Conservation (phyloP, 1,140 invertebrate species). For the Hestina assimilis region DNA sequence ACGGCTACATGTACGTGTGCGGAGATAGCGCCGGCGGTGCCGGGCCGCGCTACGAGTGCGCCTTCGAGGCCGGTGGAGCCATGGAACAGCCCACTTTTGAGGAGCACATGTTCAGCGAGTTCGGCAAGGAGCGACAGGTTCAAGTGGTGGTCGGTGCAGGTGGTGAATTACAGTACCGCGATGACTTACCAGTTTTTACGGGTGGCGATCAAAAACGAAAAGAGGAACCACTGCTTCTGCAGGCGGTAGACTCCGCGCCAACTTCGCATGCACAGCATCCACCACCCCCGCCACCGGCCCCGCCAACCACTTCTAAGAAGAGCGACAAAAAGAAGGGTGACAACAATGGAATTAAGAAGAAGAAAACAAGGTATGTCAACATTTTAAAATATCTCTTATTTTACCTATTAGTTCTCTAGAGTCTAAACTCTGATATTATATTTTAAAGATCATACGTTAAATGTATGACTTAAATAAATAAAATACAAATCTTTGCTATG, state of each 20-base stretch:
- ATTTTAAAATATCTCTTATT: too few relatives aligned
- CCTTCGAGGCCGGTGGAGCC: conserved; percentile 47
- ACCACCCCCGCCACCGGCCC: conserved; percentile 53
- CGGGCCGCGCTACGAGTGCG: conserved; percentile 59
- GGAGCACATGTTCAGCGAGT: conserved; percentile 87
- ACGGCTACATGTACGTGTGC: conserved; percentile 72
- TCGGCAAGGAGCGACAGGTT: conserved; percentile 80
- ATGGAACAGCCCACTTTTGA: conserved; percentile 88
- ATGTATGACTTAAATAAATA: background rate
- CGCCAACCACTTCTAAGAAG: conserved; percentile 79
- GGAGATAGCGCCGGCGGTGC: conserved; percentile 45
- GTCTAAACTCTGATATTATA: too few relatives aligned
- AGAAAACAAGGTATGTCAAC: conserved; percentile 93
- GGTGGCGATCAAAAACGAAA: conserved; percentile 71
- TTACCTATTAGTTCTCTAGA: too few relatives aligned
- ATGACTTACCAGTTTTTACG: conserved; percentile 74
- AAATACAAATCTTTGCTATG: too few relatives aligned
- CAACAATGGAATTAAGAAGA: conserved; percentile 94
- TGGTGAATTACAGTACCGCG: conserved; percentile 77
- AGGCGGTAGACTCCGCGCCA: conserved; percentile 58
- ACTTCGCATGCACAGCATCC: conserved; percentile 44
- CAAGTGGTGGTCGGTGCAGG: conserved; percentile 86
- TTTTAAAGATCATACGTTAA: background rate
- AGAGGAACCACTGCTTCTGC: conserved; percentile 78
- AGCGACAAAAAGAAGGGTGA: conserved; percentile 90